Evolutionary conservation across 92 coral and sea anemone genomes (phyloP), one percentile per base, ranked within the genome.

Genomic region (Micromussa lordhowensis): DNA sequence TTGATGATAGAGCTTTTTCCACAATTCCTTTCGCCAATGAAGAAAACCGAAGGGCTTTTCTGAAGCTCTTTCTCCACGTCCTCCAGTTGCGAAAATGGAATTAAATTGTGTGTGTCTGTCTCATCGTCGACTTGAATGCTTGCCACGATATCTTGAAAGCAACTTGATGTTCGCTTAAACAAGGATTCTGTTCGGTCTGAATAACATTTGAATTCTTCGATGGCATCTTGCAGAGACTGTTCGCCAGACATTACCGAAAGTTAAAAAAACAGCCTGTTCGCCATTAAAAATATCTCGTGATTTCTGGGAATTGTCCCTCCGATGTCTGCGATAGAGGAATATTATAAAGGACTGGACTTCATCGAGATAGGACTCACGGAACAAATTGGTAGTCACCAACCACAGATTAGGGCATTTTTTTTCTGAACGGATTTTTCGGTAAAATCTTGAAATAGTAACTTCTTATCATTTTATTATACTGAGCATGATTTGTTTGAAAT

Each of bases 1-100:
- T 93, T 93, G 17, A 93, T 76, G 5, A 93, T 68, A 15, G 96
- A 87, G 73, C 96, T 93, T 36, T 93, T 93, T n/a, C 96, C 96
- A 32, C 96, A 93, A 49, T 93, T 93, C 19, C 87, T 90, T 68
- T 92, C 92, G 38, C 96, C 96, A 68, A 91, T 93, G 79, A 93
- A 91, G 30, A 93, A 34, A 1, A 93, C 92, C 7, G 92, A 75
- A 15, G 96, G 96, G 21, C 82, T 92, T 22, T 86, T 86, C 17
- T 82, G 64, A 58, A 92, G 91, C 68, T 89, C 95, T 72, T 77
- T 89, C 55, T 92, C 71, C 24, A 90, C 92, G 5, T 84, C 72
- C 13, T 82, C 73, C 80, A 91, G 59, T 34, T 85, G 88, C 4
- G 63, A 21, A n/a, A 66, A 76, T 7, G 88, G 82, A 63, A 75